Evolutionary conservation across 2,888 invertebrate species (phyloP), one percentile per base, ranked within the genome.

Genomic region (Aporophyla lueneburgensis): DNA sequence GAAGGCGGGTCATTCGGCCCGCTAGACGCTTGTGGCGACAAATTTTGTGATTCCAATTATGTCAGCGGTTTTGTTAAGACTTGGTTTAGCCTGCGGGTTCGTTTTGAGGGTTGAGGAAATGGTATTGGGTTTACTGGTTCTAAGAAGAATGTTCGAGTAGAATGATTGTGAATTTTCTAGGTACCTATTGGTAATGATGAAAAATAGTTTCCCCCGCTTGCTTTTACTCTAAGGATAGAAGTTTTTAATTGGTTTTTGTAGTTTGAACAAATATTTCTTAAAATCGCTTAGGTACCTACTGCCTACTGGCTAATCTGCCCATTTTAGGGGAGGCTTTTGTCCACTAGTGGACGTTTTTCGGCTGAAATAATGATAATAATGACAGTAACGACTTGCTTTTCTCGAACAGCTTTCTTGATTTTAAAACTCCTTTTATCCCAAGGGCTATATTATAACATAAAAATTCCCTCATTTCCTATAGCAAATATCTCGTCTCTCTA

Each of bases 61-160:
- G 83, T 83, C 86, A 83, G 83, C 83, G 79, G 83, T 83, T 83
- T 83, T 83, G 86, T 86, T 71, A 71, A 86, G 74, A 83, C 78
- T 86, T 77, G 51, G 16, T 58, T 69, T 74, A 40, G 84, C 83
- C 84, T 59, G 68, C 84, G 84, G 86, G 76, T 82, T 71, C 71
- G 56, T 62, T 78, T 43, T 27, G 53, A 68, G 63, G 62, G 53
- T n/a, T 73, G 24, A 24, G 21, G 54, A 19, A 65, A 85, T 58
- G 51, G 56, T 83, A 71, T 71, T 62, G 51, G 61, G 65, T 71
- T 76, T 76, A 62, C 49, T 58, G 51, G 21, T 59, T 67, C 21
- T 33, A 27, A 2, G 2, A 14, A 24, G 19, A 58, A 71, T 58
- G 5, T 76, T 5, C n/a, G 16, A 59, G 33, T 67, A n/a, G 6